Percentiles rank a stretch among this genome's conserved stretches.
Conservation (phyloP, 2,888 invertebrate species). For the Coenonympha arcania region DNA sequence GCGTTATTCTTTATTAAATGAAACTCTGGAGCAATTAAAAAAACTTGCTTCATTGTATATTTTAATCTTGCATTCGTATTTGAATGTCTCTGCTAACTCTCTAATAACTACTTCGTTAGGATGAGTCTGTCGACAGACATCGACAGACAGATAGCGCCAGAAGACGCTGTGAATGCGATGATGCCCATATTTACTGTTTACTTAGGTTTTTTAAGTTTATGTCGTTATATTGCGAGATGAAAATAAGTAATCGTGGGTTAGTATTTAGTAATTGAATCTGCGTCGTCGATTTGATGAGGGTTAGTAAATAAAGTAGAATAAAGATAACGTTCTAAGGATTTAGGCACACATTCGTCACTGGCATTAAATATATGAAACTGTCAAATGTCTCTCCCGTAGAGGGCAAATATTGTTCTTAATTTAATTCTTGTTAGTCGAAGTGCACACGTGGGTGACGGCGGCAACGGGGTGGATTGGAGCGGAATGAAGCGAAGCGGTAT, state of each 20-base stretch:
- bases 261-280: too few species aligned
- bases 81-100: neutral
- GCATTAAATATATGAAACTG: slow-evolving; percentile 67
- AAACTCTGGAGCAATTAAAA: slow-evolving; percentile 55
- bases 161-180: too few species aligned
- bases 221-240: too few species aligned
- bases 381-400: slow-evolving; percentile 63
- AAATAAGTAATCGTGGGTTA: too few species aligned
- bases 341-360: slow-evolving; percentile 62
- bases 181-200: too few species aligned
- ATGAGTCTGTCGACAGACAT: too few species aligned
- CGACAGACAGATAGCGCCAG: too few species aligned
- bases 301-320: too few species aligned
- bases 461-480: slow-evolving; percentile 25
- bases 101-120: too few species aligned
- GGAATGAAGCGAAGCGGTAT: slow-evolving; percentile 29
- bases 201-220: too few species aligned
- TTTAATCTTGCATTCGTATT: slow-evolving; percentile 3
- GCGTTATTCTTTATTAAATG: slow-evolving; percentile 47
- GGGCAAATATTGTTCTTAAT: slow-evolving; percentile 74
- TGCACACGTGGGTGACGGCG: slow-evolving; percentile 52
- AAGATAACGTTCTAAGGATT: slow-evolving; percentile 36
- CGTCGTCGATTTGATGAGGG: too few species aligned
- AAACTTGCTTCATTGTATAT: slow-evolving; percentile 28
- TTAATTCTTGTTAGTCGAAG: slow-evolving; percentile 62